These are phyloP conservation scores for Mugil cephalus DNA, from an alignment of 2,113 vertebrate genomes.

Conservation along the genomic window DNA sequence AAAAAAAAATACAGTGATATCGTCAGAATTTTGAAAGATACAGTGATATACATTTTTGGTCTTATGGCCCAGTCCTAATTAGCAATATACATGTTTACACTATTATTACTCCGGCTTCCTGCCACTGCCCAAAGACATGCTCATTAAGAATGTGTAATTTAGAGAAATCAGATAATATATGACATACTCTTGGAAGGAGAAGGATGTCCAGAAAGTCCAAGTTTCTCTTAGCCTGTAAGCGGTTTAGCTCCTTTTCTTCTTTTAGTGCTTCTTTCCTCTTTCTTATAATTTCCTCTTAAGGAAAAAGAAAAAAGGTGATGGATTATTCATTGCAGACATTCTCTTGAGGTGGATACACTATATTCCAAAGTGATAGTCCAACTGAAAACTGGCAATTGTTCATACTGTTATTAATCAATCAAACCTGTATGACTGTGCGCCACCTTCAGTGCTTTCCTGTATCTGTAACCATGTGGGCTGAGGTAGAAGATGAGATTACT, in stretches of 20 bases:
- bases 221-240: conserved; percentile 82
- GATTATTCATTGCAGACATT: neutral
- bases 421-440: conserved; percentile 88
- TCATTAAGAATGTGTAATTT: neutral
- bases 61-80: no score
- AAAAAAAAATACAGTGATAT: no score
- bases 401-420: neutral
- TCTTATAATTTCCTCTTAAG: conserved; percentile 82
- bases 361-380: neutral
- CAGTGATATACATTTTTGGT: no score
- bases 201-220: conserved; percentile 95
- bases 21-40: no score
- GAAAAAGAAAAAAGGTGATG: conserved; percentile 13
- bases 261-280: conserved; percentile 86
- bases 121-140: no score
- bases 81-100: no score
- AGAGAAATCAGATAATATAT: neutral
- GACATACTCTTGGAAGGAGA: conserved; percentile 88
- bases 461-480: conserved; percentile 86
- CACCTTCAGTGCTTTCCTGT: conserved; percentile 81
- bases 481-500: conserved; percentile 87
- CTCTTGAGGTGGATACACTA: neutral
- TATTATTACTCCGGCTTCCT: no score
- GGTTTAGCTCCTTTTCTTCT: conserved; percentile 80
- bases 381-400: neutral